Evolutionary conservation across 2,888 invertebrate genomes (phyloP), one percentile per base, ranked within the genome.

Genomic region (Catocala fraxini): DNA sequence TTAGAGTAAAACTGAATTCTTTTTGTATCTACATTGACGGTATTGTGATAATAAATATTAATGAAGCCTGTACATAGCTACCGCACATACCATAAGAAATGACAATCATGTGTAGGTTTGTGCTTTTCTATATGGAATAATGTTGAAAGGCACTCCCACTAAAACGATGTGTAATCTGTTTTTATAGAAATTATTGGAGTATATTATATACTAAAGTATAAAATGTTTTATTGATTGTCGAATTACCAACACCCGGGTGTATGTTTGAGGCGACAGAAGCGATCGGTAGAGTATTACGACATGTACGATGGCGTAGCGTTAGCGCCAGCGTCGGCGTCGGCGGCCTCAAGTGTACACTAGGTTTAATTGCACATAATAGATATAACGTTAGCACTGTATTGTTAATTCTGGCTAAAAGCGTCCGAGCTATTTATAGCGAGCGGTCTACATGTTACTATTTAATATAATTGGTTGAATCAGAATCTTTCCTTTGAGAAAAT

Each of bases 161-260:
- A 70, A 69, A 72, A 73, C 53, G 68, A 77, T 63, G 61, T 79
- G 68, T 81, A 77, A 78, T 71, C 75, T 75, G 76, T 72, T 73
- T 46, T 79, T 79, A 77, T 77, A 77, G 59, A 81, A 79, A 74
- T 80, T 78, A 77, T 79, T 74, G 76, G 77, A 77, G 68, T 77
- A 65, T 72, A 79, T 73, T 81, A 76, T 75, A 74, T 73, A 76
- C 73, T 79, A 70, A 69, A 70, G 61, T 70, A 74, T 73, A 73
- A 70, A 79, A 82, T 83, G 82, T 82, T 83, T 85, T 77, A 81
- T 84, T 83, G 72, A 79, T 88, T 90, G 93, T 91, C 92, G 92
- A 92, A 91, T 93, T 90, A 83, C 90, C 91, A 89, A 89, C 86
- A 82, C 74, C 72, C 56, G 51, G 65, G 81, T 82, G 83, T 81